Evolutionary conservation across 2,113 vertebrate species (phyloP).

Genomic region (Coturnix japonica): DNA sequence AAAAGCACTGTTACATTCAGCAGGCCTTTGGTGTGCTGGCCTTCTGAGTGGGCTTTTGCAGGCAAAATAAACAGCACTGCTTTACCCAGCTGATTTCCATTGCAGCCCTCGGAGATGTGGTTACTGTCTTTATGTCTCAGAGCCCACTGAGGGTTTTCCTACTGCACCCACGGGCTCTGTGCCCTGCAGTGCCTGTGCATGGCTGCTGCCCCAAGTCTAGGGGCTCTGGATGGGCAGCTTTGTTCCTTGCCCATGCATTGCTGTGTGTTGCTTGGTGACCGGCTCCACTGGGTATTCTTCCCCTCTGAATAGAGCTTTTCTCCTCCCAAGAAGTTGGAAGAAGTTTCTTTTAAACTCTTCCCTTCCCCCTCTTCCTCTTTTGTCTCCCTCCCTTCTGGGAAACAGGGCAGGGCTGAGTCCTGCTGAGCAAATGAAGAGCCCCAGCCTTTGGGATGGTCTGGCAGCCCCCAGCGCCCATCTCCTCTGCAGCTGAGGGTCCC

Average conservation of each 20-base stretch:
- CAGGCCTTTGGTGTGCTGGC: background rate
- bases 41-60: background rate
- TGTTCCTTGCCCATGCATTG: conserved; percentile 1
- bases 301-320: conserved; percentile 69
- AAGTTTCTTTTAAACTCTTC: conserved; percentile 48
- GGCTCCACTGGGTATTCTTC: conserved; percentile 48
- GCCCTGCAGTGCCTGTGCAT: background rate
- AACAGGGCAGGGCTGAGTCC: background rate
- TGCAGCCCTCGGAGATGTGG: background rate
- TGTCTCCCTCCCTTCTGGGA: conserved; percentile 4
- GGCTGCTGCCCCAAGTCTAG: background rate
- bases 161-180: background rate
- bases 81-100: background rate
- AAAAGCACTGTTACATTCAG: background rate
- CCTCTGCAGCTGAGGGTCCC: background rate
- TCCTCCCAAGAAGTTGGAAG: conserved; percentile 30
- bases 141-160: accelerated
- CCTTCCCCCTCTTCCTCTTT: conserved; percentile 47
- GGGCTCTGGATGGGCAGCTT: background rate
- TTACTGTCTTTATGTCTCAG: background rate
- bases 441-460: background rate
- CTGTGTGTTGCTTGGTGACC: conserved; percentile 72
- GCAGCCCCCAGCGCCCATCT: background rate
- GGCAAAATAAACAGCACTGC: background rate
- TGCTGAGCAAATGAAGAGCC: background rate